Evolutionary conservation across 2,113 vertebrate genomes (phyloP), one percentile per base, ranked within the genome.

Genomic region (Cisticola juncidis): DNA sequence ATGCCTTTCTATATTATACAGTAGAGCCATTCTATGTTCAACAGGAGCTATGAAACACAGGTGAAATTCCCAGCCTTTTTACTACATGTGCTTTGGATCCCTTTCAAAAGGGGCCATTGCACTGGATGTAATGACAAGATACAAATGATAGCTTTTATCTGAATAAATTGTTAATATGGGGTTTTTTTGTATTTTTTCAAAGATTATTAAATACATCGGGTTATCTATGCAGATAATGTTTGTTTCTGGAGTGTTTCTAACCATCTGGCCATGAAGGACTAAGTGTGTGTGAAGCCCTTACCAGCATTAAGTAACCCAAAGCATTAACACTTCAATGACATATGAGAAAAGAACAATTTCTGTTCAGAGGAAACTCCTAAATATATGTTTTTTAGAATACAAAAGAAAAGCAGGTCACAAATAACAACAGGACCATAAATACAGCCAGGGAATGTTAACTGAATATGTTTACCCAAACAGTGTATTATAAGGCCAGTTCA

Each of bases 1-100:
- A 14, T 25, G 6, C 38, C 16, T 81, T 74, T 78, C 0, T n/a
- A 0, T 54, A 28, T 73, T n/a, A 45, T 60, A 36, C 2, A 4
- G 26, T 69, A 6, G 23, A 81, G 12, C 42, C n/a, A 6, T 36
- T 81, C 9, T 11, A 0, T 54, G 19, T 40, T 66, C 45, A 83
- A 61, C 31, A 57, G 33, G 61, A 85, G 29, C 35, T 80, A 8
- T 71, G 42, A 48, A 88, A 68, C 22, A 14, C 36, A 9, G 20
- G 19, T 22, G 15, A 50, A 12, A 18, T 64, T 72, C 35, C 70
- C 28, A 80, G 2, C 18, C 22, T 61, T 31, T 90, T 91, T 47
- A 14, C 15, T 85, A 7, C 0, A 0, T 57, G 9, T 54, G 7
- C 21, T 62, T 84, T 70, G 18, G 38, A 12, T 68, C 51, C 15